phyloP scores from a whole-genome alignment of 2,888 invertebrate species.

The Mesodorylaimus sp. region DNA sequence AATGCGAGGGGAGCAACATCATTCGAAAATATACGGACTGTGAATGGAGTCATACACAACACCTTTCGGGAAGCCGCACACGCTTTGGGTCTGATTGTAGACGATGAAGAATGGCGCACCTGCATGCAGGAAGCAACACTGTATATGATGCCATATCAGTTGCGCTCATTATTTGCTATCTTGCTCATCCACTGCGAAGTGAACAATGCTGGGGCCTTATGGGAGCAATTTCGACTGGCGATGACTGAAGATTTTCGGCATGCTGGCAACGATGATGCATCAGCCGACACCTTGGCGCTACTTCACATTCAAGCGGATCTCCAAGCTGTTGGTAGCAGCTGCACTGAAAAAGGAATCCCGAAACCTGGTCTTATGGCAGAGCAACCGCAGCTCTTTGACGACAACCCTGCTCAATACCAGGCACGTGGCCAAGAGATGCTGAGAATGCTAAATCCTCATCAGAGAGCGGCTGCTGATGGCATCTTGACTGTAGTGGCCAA shows the following conservation, averaged over 20 bases:
- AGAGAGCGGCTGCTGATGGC: neutral
- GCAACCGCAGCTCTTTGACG: too few species aligned
- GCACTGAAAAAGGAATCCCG: too few species aligned
- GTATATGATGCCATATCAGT: too few species aligned
- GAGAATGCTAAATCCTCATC: neutral
- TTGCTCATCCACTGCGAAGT: slow-evolving; percentile 13
- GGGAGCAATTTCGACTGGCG: slow-evolving; percentile 15
- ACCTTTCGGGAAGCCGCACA: slow-evolving; percentile 26
- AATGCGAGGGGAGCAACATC: slow-evolving; percentile 13
- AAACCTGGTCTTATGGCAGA: too few species aligned
- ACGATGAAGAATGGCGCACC: slow-evolving; percentile 20
- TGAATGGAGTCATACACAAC: slow-evolving; percentile 17
- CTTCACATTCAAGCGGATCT: neutral
- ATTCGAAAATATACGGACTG: slow-evolving; percentile 18
- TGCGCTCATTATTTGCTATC: slow-evolving; percentile 15
- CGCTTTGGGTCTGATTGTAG: slow-evolving; percentile 21
- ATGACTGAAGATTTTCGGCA: neutral
- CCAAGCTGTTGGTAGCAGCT: neutral
- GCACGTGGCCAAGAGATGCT: neutral
- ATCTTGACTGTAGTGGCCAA: neutral
- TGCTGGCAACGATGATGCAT: too few species aligned
- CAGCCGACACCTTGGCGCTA: neutral
- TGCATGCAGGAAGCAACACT: slow-evolving; percentile 16
- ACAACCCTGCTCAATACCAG: too few species aligned
- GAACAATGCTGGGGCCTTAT: slow-evolving; percentile 14